A percentile compares a stretch with the other conserved stretches of the same genome.
Evolutionary conservation across 2,797 vertebrate species (phyloP).

Genomic region (Myiotriccus ornatus): DNA sequence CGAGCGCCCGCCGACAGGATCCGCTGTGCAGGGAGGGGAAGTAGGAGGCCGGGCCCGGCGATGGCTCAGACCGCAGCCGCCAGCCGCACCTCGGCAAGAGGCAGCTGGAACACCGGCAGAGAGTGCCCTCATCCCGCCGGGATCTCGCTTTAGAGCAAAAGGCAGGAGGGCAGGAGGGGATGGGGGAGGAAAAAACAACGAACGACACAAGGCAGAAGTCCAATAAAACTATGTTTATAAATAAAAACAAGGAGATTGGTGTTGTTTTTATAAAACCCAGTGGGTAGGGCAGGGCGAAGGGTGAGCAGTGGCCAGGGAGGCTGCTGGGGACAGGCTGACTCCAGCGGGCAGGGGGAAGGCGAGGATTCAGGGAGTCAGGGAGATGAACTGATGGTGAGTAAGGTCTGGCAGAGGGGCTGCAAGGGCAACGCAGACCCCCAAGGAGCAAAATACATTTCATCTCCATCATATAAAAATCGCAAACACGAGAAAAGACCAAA

Average conservation of each 20-base stretch:
- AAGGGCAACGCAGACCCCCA: not conserved
- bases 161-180: not conserved
- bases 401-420: not conserved
- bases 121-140: accelerated
- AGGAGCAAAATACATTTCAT: not conserved
- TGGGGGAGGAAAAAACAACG: not conserved
- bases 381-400: not conserved
- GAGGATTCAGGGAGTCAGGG: not conserved
- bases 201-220: conserved; percentile 7
- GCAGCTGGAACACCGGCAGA: not conserved
- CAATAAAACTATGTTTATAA: conserved; percentile 75
- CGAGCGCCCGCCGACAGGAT: not conserved
- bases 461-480: not conserved
- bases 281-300: not conserved
- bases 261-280: conserved; percentile 59
- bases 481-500: not conserved
- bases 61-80: not conserved
- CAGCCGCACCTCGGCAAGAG: too few relatives aligned
- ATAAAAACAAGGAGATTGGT: conserved; percentile 67
- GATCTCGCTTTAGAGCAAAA: accelerated
- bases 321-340: not conserved
- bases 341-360: not conserved
- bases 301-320: not conserved
- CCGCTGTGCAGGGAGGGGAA: too few relatives aligned
- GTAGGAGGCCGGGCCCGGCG: not conserved